These are phyloP conservation scores for Microcebus murinus DNA, from an alignment of 2,113 vertebrate genomes.

Conservation along the genomic window DNA sequence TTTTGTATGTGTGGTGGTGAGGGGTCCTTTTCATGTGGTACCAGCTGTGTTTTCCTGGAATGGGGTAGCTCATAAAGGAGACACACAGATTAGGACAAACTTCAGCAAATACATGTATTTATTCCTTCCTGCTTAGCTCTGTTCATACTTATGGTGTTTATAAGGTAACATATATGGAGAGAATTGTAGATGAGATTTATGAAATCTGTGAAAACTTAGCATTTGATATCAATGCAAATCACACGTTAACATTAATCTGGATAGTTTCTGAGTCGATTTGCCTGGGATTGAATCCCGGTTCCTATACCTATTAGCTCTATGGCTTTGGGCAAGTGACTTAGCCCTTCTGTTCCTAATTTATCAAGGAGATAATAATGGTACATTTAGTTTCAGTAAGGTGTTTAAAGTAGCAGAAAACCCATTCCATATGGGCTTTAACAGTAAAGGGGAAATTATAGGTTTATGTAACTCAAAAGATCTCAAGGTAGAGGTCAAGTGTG, in stretches of 20 bases:
- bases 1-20: not conserved
- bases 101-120: not conserved
- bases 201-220: not conserved
- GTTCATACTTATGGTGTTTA: not conserved
- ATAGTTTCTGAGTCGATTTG: not conserved
- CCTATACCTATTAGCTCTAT: not conserved
- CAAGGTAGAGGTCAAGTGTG: not conserved
- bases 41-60: not conserved
- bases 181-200: not conserved
- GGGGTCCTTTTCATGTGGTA: not conserved
- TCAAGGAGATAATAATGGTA: not conserved
- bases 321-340: not conserved
- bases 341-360: not conserved
- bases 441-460: not conserved
- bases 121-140: not conserved
- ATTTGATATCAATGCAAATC: not conserved
- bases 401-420: not conserved
- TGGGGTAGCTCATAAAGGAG: not conserved
- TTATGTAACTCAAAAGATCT: not conserved
- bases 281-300: not conserved
- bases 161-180: not conserved
- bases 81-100: not conserved
- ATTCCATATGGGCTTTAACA: not conserved
- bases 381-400: not conserved
- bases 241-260: not conserved